Evolutionary conservation across 2,888 invertebrate species (phyloP).

Genomic region (Caenorhabditis wallacei): DNA sequence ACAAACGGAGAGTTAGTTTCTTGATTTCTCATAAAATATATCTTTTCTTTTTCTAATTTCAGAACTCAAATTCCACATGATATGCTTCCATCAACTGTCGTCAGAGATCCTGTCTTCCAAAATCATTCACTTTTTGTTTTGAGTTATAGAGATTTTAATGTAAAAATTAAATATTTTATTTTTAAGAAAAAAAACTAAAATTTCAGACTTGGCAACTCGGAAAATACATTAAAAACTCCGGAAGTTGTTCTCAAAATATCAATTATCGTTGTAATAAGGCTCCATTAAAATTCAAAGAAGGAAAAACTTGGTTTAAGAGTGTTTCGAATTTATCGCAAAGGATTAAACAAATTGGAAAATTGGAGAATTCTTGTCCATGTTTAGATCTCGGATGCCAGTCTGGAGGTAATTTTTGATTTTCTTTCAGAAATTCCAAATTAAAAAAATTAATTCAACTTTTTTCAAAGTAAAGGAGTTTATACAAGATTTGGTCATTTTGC

Average conservation of each 20-base stretch:
- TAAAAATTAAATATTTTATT: neutral
- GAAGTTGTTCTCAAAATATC: conserved; percentile 69
- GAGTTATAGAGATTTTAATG: conserved; percentile 73
- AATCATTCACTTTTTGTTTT: conserved; percentile 69
- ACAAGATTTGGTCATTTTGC: conserved; percentile 59
- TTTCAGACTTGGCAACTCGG: conserved; percentile 65
- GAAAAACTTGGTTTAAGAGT: conserved; percentile 74
- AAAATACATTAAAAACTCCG: conserved; percentile 64
- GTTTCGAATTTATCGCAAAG: conserved; percentile 56
- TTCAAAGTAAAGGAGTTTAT: conserved; percentile 36
- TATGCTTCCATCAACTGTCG: conserved; percentile 70
- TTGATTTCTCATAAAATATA: neutral
- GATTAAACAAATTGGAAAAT: conserved; percentile 66
- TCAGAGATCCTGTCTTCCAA: conserved; percentile 62
- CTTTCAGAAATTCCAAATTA: neutral
- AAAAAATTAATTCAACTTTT: neutral
- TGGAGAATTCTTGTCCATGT: conserved; percentile 67
- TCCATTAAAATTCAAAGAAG: conserved; percentile 70
- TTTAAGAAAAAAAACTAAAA: neutral
- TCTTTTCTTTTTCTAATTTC: too few species aligned
- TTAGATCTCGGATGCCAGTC: conserved; percentile 67
- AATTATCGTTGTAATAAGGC: conserved; percentile 75
- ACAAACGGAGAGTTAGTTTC: conserved; percentile 62
- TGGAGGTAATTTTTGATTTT: conserved; percentile 56
- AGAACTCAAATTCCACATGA: conserved; percentile 76